Evolutionary conservation across 2,797 vertebrate species (phyloP).

Genomic region (Tangara arthus): DNA sequence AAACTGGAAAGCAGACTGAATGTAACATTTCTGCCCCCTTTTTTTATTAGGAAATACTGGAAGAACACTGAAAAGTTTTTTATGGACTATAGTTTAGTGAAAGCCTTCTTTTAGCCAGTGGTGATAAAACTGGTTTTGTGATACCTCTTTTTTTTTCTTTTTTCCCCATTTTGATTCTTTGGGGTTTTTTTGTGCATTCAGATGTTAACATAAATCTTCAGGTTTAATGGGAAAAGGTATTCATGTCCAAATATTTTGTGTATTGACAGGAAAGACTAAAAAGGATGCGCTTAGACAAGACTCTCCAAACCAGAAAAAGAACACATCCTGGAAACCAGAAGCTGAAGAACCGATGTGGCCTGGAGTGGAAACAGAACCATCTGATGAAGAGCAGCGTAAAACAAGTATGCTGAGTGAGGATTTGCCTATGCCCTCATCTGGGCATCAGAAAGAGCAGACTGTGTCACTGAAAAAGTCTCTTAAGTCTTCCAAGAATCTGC

Average conservation of each 20-base stretch:
- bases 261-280: constrained; percentile 29
- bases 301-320: not conserved
- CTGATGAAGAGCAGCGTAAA: not conserved
- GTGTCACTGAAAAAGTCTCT: not conserved
- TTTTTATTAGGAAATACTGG: not conserved
- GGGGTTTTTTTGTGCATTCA: not conserved
- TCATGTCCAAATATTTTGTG: not conserved
- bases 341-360: not conserved
- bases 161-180: not conserved
- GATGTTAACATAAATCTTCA: not conserved
- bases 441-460: not conserved
- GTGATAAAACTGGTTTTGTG: not conserved
- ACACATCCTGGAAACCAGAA: not conserved
- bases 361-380: not conserved
- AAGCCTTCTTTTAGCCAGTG: not conserved
- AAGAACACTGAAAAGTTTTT: not conserved
- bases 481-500: not conserved
- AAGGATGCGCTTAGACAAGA: not conserved
- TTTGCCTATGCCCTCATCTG: not conserved
- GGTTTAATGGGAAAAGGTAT: not conserved
- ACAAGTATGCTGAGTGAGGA: not conserved
- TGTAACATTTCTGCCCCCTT: not conserved
- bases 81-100: not conserved
- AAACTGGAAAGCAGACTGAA: not conserved
- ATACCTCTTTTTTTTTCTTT: not conserved